These are phyloP conservation scores for Scatophagus argus DNA, from an alignment of 2,113 vertebrate species.

Conservation along the genomic window DNA sequence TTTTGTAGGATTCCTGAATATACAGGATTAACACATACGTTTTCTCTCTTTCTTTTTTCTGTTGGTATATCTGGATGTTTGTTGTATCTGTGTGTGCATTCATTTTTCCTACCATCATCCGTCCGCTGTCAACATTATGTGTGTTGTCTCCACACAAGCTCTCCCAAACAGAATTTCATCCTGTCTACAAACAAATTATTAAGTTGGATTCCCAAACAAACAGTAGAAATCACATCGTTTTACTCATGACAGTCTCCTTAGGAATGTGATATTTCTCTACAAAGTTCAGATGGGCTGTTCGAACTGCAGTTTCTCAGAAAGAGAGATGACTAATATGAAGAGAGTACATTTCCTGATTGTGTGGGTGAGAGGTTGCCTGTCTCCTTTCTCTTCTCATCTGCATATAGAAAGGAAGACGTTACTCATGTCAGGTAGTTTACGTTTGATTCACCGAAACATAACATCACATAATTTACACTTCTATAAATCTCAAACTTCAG, in stretches of 20 bases:
- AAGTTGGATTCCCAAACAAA: background rate
- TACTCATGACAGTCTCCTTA: background rate
- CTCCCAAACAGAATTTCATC: background rate
- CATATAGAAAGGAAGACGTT: background rate
- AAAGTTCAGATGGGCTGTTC: background rate
- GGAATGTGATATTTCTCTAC: background rate
- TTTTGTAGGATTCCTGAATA: background rate
- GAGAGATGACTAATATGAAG: constrained; percentile 7
- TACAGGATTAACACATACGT: background rate
- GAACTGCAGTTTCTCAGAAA: background rate
- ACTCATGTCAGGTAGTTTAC: background rate
- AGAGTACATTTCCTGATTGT: constrained; percentile 24
- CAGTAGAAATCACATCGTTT: background rate
- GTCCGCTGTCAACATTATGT: background rate
- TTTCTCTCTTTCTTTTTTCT: too few relatives aligned
- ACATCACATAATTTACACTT: too few relatives aligned
- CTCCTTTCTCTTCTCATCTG: background rate
- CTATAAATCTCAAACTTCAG: background rate
- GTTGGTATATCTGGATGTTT: background rate
- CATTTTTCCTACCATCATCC: background rate
- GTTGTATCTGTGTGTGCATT: background rate
- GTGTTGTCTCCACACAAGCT: background rate
- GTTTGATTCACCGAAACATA: background rate
- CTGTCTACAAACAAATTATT: background rate
- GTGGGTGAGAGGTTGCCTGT: background rate